Conservation (phyloP, 2,888 invertebrate species). For the Abrostola triplasia region DNA sequence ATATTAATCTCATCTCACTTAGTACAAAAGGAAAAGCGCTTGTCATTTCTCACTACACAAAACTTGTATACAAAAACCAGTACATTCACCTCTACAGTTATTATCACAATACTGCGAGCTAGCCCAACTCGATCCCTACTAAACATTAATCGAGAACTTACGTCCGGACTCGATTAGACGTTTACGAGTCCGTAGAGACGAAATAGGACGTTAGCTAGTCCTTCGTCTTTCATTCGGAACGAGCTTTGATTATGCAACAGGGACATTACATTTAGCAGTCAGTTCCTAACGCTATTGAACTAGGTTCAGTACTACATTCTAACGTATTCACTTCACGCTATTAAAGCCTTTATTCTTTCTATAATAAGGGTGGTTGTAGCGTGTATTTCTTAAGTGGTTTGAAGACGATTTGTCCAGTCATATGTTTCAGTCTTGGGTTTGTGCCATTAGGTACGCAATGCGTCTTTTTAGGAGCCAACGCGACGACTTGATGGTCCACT, state of each 20-base stretch:
- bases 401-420: constrained; percentile 43
- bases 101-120: constrained; percentile 1
- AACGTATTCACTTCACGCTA: background rate
- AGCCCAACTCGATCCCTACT: constrained; percentile 6
- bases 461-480: constrained; percentile 38
- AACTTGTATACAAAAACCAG: too few species aligned
- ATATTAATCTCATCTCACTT: too few species aligned
- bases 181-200: constrained; percentile 27
- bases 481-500: constrained; percentile 29
- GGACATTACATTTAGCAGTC: constrained; percentile 30
- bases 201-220: constrained; percentile 30
- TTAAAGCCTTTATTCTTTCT: background rate
- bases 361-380: background rate
- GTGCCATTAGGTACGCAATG: constrained; percentile 50
- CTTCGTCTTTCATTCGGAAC: constrained; percentile 6
- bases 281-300: constrained; percentile 19
- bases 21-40: too few species aligned
- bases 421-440: constrained; percentile 30
- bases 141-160: constrained; percentile 28
- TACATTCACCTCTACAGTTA: background rate
- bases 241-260: constrained; percentile 38
- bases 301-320: background rate
- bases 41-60: too few species aligned
- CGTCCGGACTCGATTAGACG: constrained; percentile 31
- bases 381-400: constrained; percentile 5